phyloP scores from a whole-genome alignment of 2,113 vertebrate genomes.

The Phoenicopterus ruber region DNA sequence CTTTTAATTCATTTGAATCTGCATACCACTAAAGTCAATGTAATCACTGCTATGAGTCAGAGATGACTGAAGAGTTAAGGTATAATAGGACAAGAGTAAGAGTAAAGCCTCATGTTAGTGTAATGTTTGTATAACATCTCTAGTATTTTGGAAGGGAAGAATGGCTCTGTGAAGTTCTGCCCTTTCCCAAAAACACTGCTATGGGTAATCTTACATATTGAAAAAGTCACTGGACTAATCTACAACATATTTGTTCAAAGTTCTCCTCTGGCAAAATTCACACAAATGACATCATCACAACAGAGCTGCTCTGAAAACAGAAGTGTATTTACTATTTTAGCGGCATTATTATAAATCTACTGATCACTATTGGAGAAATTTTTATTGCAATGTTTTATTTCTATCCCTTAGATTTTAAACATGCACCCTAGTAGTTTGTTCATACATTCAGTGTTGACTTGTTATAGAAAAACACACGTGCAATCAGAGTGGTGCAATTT shows the following conservation, averaged over 20 bases:
- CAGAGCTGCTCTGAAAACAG: conserved; percentile 5
- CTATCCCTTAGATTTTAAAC: neutral
- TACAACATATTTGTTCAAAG: conserved; percentile 18
- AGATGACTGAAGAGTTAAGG: neutral
- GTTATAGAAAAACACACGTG: conserved; percentile 35
- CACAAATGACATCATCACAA: neutral
- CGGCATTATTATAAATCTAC: neutral
- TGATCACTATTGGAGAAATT: neutral
- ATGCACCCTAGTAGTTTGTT: neutral
- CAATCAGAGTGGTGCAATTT: conserved; percentile 7
- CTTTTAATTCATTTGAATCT: neutral
- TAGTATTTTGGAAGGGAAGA: conserved; percentile 1
- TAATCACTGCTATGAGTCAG: neutral
- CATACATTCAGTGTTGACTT: conserved; percentile 1
- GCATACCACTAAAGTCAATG: neutral
- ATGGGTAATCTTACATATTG: neutral
- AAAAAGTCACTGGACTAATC: conserved; percentile 21
- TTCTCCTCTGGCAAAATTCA: conserved; percentile 8
- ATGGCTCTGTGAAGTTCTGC: neutral
- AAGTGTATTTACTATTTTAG: neutral
- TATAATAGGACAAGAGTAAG: neutral
- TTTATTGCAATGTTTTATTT: neutral
- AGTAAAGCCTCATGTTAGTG: neutral
- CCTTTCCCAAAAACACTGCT: neutral
- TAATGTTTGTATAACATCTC: neutral